phyloP scores from a whole-genome alignment of 2,888 invertebrate genomes.

The Mesorhabditis sp. region DNA sequence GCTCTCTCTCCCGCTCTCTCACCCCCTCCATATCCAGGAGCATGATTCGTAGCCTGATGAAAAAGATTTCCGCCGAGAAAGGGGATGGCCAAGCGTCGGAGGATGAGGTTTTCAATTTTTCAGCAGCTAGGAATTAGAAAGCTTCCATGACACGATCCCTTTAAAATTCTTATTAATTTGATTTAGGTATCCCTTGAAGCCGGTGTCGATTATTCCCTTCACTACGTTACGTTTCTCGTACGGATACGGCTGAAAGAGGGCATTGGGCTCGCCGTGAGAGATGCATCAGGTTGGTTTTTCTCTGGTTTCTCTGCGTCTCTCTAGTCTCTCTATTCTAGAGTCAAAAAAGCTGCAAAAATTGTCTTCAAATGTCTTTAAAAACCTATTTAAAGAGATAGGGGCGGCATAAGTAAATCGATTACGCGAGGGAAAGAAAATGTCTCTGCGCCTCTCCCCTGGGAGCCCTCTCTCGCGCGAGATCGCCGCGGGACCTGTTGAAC shows the following conservation, averaged over 20 bases:
- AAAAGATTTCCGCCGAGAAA: slow-evolving; percentile 18
- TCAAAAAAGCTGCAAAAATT: no score
- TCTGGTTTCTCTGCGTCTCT: not conserved
- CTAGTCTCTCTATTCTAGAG: not conserved
- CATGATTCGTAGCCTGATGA: slow-evolving; percentile 14
- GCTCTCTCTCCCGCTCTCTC: slow-evolving; percentile 9
- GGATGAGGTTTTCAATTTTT: slow-evolving; percentile 6
- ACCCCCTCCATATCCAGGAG: slow-evolving; percentile 9
- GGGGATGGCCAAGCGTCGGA: slow-evolving; percentile 14
- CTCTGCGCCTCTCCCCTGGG: no score
- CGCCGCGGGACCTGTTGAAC: no score
- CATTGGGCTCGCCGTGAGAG: slow-evolving; percentile 49
- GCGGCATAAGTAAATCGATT: no score
- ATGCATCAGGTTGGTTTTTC: slow-evolving; percentile 42
- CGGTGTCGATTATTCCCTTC: slow-evolving; percentile 8
- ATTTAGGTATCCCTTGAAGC: not conserved
- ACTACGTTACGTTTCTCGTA: slow-evolving; percentile 44
- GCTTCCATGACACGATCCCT: not conserved
- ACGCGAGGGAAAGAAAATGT: no score
- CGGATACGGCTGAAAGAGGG: slow-evolving; percentile 54
- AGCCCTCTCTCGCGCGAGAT: no score
- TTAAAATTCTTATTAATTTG: not conserved
- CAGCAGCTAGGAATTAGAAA: not conserved
- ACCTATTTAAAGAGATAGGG: no score
- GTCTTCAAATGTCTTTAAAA: not conserved